Base-by-base conservation (phyloP, 2,113 vertebrate genomes). In the Furnarius figulus region DNA sequence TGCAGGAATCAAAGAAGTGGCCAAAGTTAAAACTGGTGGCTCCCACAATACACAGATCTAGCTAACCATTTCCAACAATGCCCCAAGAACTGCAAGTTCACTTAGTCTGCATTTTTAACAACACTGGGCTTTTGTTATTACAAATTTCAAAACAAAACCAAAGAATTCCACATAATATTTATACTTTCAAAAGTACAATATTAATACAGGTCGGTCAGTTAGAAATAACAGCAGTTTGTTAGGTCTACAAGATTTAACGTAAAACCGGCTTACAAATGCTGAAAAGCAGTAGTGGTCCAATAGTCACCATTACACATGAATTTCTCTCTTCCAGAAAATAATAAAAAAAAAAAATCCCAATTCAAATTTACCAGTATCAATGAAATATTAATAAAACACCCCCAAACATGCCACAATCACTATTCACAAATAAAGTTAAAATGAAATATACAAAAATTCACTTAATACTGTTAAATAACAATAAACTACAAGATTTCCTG, bases 401-500 rank as follows among this genome's bases (percentile, higher is more conserved):
- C 97, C 97, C 94, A 97, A 98, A 98, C 99, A 99, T 99, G 99
- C 98, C 98, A 99, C 99, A 98, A 97, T 97, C 98, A 99, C 98
- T 98, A 98, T 99, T 99, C 98, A 99, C 99, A 98, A 98, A 98
- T 99, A 99, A 98, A 99, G 98, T 98, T 98, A 98, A 98, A 98
- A 98, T 97, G 98, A 98, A 99, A 99, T 99, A 98, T 98, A 99
- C 97, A 98, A 98, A 98, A 98, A 97, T 96, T 97, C 97, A 98
- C 98, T 98, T 99, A 99, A 99, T 99, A 99, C 99, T 99, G 99
- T 99, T 98, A 99, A 99, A 99, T 98, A 98, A 98, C 97, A 97
- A 97, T 98, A 98, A 98, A 98, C 98, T 98, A 98, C 97, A 98
- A 98, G 97, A 97, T 98, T 98, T 99, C 98, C 98, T 98, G 96